phyloP scores from a whole-genome alignment of 2,797 vertebrate genomes.

The Menidia menidia region DNA sequence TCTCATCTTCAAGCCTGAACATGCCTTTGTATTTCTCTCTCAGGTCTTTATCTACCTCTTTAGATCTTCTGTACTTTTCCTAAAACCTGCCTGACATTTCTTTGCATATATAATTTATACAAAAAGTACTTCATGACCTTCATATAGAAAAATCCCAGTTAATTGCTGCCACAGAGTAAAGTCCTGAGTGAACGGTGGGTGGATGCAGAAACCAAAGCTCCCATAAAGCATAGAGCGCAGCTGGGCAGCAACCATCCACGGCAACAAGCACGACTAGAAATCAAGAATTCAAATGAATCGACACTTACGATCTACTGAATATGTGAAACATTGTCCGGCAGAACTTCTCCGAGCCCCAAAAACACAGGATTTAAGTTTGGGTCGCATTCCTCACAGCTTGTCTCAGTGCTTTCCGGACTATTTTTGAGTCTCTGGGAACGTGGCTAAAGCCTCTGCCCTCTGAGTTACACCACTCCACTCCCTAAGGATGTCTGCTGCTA shows the following conservation, averaged over 20 bases:
- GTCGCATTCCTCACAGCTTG: constrained; percentile 72
- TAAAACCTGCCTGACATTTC: constrained; percentile 20
- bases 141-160: constrained; percentile 5
- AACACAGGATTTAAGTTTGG: constrained; percentile 48
- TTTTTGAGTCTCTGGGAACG: constrained; percentile 82
- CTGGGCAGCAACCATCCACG: constrained; percentile 41
- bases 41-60: constrained; percentile 18
- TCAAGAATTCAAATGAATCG: constrained; percentile 37
- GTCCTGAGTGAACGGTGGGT: constrained; percentile 34
- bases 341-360: constrained; percentile 38
- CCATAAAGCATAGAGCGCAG: constrained; percentile 50
- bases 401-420: constrained; percentile 68
- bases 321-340: constrained; percentile 79
- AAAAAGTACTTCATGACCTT: constrained; percentile 23
- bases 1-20: constrained; percentile 74
- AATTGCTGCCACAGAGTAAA: constrained; percentile 8
- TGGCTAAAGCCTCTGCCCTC: constrained; percentile 75
- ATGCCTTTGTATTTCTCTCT: constrained; percentile 45
- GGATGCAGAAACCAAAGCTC: constrained; percentile 51
- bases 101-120: constrained; percentile 12
- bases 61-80: constrained; percentile 23
- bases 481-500: constrained; percentile 78
- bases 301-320: constrained; percentile 80
- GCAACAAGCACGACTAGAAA: constrained; percentile 14
- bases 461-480: constrained; percentile 72